Percentiles rank a stretch among this genome's conserved stretches.
Conservation (phyloP, 2,113 vertebrate genomes). For the Felis catus region F.catus_Fca126_mat1.0 CM031419.1:102090501-102091000, state of each 20-base stretch:
- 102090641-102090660: background rate
- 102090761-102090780: background rate
- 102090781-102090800: background rate
- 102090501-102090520: background rate
- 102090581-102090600: background rate
- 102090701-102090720: background rate
- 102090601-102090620: background rate
- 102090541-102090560: background rate
- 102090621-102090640: background rate
- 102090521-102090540: background rate
- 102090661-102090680: background rate
- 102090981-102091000: background rate
- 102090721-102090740: background rate
- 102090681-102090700: rapidly evolving
- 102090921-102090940: background rate
- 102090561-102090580: background rate
- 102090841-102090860: background rate
- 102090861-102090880: background rate
- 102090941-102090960: background rate
- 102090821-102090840: background rate
- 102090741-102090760: background rate
- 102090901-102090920: background rate
- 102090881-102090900: background rate
- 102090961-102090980: background rate
- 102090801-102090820: background rate